Base-by-base conservation (phyloP, 37 sponge, comb jelly and placozoan species). In the Mnemiopsis leidyi region DNA sequence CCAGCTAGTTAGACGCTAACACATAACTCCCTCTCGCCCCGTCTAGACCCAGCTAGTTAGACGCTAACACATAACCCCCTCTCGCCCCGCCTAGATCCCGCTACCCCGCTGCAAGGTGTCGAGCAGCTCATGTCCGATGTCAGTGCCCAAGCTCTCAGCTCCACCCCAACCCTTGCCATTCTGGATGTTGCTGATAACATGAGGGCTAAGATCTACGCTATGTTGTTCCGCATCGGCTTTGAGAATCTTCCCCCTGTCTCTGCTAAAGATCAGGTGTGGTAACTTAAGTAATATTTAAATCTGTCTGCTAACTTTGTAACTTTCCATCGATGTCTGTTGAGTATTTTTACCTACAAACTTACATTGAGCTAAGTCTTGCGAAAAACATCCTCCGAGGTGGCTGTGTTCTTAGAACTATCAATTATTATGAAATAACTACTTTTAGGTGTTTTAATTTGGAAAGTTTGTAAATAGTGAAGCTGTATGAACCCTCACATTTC, bases 131-230 rank as follows among this genome's bases (percentile, higher is more conserved):
- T 30, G 34, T 38, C 34, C 28, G 69, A 30, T 1, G 83, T 33
- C 0, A 48, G 92, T n/a, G 92, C 94, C 38, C 94, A 94, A 32
- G 35, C 93, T 32, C 93, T 95, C 34, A 83, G 94, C 30, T 69
- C 69, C 24, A 92, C 93, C 23, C 95, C 94, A 0, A 95, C 96
- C 9, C 95, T 96, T 38, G 95, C 96, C 39, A 94, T 99, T 35
- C 93, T 85, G 48, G 99, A 99, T 69, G 94, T 99, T 13, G 95
- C 94, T 30, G 97, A 96, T 38, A 99, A 99, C 94, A 95, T 99
- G 95, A 93, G 99, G 93, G 99, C 97, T 30, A 99, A 97, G 94
- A 96, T 99, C 5, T 99, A 96, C 76, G 94, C 96, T 67, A 93
- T 99, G 79, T 96, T 95, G 76, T 95, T 93, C 92, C 95, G 95